phyloP scores from a whole-genome alignment of 2,113 vertebrate genomes.

The Hippolais icterina region DNA sequence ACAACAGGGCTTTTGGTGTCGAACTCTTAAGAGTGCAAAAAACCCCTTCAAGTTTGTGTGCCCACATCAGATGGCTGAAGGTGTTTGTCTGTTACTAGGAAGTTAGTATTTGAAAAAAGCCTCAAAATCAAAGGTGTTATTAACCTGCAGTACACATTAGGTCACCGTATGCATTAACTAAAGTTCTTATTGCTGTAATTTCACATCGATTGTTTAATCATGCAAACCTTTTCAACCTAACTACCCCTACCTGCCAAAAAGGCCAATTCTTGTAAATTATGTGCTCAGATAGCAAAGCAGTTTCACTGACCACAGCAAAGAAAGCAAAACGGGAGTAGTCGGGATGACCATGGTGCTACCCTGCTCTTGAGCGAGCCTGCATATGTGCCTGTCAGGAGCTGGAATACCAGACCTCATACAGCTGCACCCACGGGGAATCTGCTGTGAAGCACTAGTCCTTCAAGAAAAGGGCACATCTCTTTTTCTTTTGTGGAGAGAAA shows the following conservation, averaged over 20 bases:
- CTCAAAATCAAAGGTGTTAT: neutral
- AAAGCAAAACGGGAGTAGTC: neutral
- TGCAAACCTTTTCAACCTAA: neutral
- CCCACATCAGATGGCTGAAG: neutral
- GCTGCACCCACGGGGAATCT: neutral
- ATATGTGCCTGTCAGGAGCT: rapidly evolving
- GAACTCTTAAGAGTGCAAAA: neutral
- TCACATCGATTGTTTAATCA: neutral
- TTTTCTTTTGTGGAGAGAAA: neutral
- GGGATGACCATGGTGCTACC: neutral
- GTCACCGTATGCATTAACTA: rapidly evolving
- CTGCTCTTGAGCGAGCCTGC: neutral
- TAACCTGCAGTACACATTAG: no score
- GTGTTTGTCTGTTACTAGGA: neutral
- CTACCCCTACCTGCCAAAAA: neutral
- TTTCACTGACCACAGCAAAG: neutral
- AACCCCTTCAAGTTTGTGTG: neutral
- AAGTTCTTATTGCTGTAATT: neutral
- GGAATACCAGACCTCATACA: neutral
- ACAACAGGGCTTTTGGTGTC: neutral
- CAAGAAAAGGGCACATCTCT: neutral
- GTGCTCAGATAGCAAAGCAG: neutral
- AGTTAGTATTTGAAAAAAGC: neutral
- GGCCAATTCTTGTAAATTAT: neutral
- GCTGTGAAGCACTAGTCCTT: neutral